Evolutionary conservation across 2,888 invertebrate species (phyloP), one percentile per base, ranked within the genome.

Genomic region (Brachypalpus laphriformis): DNA sequence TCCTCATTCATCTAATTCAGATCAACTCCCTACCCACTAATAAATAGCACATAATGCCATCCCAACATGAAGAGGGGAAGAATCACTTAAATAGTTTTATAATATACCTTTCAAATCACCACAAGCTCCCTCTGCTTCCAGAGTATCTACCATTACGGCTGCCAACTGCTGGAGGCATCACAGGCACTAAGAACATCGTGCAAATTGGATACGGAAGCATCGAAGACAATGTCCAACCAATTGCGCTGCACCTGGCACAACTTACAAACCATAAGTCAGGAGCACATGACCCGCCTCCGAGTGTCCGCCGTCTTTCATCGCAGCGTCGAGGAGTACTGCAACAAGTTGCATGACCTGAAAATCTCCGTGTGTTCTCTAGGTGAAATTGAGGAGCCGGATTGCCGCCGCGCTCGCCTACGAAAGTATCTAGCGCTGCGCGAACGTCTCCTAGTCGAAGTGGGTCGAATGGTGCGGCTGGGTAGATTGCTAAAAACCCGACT

Each of bases 101-200:
- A 59, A 76, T 49, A 61, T 31, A 9, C 45, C 20, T 57, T 76
- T 28, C 20, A 47, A 49, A 71, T 47, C 47, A 47, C 11, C 37
- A 37, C 7, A 16, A 37, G 28, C 65, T 59, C 63, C 14, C 25
- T 51, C 31, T 28, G 42, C 8, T 87, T 87, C 2, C 90, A 97
- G 96, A 95, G 95, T 63, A 96, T 96, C 16, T 96, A 95, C 91
- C 95, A 96, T 87, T 97, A 97, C 89, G 97, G 97, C 14, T 95
- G 95, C 88, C 96, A 97, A 92, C 92, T 97, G 82, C 92, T 96
- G 59, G 95, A 95, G 88, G 96, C 96, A 3, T 95, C 96, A 1
- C 92, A 95, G 65, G 94, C 95, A 11, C 90, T 97, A 80, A 93
- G 97, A 56, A 94, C 95, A 82, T 95, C 96, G 28, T 95, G 96